Evolutionary conservation across 2,888 invertebrate species (phyloP), one percentile per base, ranked within the genome.

Genomic region (Perithous albicinctus): DNA sequence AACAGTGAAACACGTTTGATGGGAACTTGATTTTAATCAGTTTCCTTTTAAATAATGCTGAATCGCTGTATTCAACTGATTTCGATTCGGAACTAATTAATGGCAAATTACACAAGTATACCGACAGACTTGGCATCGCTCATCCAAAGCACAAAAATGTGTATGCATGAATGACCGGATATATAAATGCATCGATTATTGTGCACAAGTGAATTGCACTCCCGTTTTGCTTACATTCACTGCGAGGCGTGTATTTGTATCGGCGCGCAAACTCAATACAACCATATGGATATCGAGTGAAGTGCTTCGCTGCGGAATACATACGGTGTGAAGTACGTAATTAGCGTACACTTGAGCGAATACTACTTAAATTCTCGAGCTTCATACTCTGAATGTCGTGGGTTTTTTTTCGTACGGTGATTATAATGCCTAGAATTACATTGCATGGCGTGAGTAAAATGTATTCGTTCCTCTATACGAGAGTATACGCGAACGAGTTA

Each of bases 391-490:
- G 70, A 54, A 54, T 76, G 78, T 80, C 78, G 78, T 77, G 77
- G n/a, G n/a, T n/a, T n/a, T n/a, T 66, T 80, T 79, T 73, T 87
- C 87, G 85, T 87, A 86, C 86, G 76, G 85, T 76, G 76, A 76
- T 88, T 86, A 90, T 86, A 85, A 86, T 88, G 84, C 85, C 88
- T 78, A 80, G 82, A 87, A 86, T 88, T 89, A 88, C 82, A 76
- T 75, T 78, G 84, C 81, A 69, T 85, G 85, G 83, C 86, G 86
- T 87, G 87, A 84, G 87, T 85, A 81, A 86, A 87, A 86, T 86
- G 82, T 86, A 86, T 86, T 85, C 83, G 79, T 35, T 73, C 41
- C 74, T 59, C 41, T n/a, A n/a, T n/a, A 10, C 63, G 51, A 51
- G 74, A 70, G 59, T 56, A 48, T 77, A 38, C 78, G 78, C 83